Evolutionary conservation across 1,140 invertebrate species (phyloP).

Genomic region (Rhagoletis pomonella): DNA sequence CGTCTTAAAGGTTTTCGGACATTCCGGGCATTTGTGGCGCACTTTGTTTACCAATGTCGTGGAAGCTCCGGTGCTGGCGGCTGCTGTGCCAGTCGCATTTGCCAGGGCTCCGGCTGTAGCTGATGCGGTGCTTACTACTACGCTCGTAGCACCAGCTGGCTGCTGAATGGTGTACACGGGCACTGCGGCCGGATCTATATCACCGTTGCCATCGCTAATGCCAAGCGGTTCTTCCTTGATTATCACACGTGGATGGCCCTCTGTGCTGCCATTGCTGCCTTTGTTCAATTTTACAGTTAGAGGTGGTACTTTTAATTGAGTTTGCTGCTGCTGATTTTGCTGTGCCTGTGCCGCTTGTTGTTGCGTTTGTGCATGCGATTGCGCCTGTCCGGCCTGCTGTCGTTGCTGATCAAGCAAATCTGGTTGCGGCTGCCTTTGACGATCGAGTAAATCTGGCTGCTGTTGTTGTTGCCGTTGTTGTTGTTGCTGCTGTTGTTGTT

Average conservation of each 20-base stretch:
- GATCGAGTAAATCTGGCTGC: slow-evolving; percentile 9
- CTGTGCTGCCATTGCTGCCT: slow-evolving; percentile 65
- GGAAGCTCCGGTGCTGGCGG: slow-evolving; percentile 47
- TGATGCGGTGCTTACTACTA: slow-evolving; percentile 65
- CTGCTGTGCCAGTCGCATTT: slow-evolving; percentile 41
- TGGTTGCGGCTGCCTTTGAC: slow-evolving; percentile 37
- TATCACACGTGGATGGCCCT: slow-evolving; percentile 70
- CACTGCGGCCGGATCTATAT: slow-evolving; percentile 63
- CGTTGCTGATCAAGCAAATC: slow-evolving; percentile 59
- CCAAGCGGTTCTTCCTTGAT: slow-evolving; percentile 70
- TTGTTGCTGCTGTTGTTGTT: too few relatives aligned
- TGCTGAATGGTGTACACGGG: slow-evolving; percentile 72
- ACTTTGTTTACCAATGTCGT: slow-evolving; percentile 65
- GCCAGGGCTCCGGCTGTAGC: slow-evolving; percentile 58
- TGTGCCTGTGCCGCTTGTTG: slow-evolving; percentile 54
- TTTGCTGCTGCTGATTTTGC: slow-evolving; percentile 21
- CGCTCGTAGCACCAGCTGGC: slow-evolving; percentile 64
- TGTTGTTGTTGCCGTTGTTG: too few relatives aligned
- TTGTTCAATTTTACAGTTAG: slow-evolving; percentile 71
- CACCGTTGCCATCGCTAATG: slow-evolving; percentile 67
- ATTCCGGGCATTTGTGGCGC: slow-evolving; percentile 72
- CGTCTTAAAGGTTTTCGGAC: slow-evolving; percentile 72
- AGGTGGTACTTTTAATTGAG: slow-evolving; percentile 67
- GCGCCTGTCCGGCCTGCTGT: slow-evolving; percentile 58
- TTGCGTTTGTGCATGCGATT: slow-evolving; percentile 56